A percentile compares a stretch with the other conserved stretches of the same genome.
These are phyloP conservation scores for Schizaphis graminum DNA, from an alignment of 2,888 invertebrate genomes.

Conservation along the genomic window DNA sequence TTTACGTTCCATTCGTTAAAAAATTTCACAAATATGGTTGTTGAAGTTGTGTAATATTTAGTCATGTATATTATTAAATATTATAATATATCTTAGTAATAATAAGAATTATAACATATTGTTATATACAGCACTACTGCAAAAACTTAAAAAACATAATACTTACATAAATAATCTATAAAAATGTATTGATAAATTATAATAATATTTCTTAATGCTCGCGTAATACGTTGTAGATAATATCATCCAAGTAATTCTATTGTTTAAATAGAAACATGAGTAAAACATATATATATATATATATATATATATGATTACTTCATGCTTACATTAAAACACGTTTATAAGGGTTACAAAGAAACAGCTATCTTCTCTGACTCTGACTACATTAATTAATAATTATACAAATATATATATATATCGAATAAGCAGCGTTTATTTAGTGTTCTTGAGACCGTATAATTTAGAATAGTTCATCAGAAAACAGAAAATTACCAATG, in stretches of 20 bases:
- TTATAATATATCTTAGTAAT: neutral
- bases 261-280: neutral
- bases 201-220: neutral
- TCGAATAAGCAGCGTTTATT: neutral
- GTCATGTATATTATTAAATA: neutral
- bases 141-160: neutral
- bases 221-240: neutral
- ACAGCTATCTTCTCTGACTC: neutral
- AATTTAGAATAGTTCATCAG: neutral
- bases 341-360: neutral
- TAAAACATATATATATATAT: neutral
- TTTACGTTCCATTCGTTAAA: neutral
- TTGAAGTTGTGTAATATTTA: neutral
- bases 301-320: neutral
- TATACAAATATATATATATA: neutral
- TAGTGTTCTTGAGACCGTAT: neutral
- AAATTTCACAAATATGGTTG: neutral
- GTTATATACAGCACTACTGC: neutral
- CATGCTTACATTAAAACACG: neutral
- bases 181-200: neutral
- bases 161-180: neutral
- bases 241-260: neutral
- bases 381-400: neutral
- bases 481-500: neutral
- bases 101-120: too few relatives aligned